Evolutionary conservation across 2,113 vertebrate species (phyloP), one percentile per base, ranked within the genome.

Genomic region (Psilopsiagon aymara): DNA sequence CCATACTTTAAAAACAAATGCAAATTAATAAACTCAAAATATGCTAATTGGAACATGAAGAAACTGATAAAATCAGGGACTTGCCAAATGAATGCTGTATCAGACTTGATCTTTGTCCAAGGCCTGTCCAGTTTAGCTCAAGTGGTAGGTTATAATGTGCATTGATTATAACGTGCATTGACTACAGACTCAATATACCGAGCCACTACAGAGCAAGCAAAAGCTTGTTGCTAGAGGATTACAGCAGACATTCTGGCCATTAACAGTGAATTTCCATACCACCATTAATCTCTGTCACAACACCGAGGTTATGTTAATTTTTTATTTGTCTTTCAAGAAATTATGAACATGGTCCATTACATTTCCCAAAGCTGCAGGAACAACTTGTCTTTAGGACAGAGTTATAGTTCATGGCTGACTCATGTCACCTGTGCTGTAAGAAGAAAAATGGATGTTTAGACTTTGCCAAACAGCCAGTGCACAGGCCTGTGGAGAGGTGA

Each of bases 301-400:
- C 83, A 79, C 2, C 28, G 95, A 86, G 86, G 90, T 87, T 97
- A 95, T 78, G 86, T 87, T 96, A 91, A 94, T 95, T 97, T 95
- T 97, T 92, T 92, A 95, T 96, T 96, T 96, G 90, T 92, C 96
- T 94, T 96, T 95, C 91, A 95, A 93, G 88, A 69, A 96, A 95
- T 95, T 94, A 96, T 94, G 96, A 95, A 88, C 82, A 93, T 14
- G 70, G 94, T 33, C 92, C 69, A 76, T 96, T 95, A 95, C 76
- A 96, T 93, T 94, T 93, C 95, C 96, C 90, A 94, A 86, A 96
- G 95, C 95, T 93, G 90, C 90, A 90, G 64, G 80, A 96, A 91
- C 95, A 96, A 88, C 94, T 88, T 94, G 91, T 93, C 91, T 95
- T 86, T 87, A 86, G 79, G 53, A 94, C 33, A 96, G 82, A 92